Evolutionary conservation across 92 coral and sea anemone genomes (phyloP).

Genomic region (Hydrozoanthus gracilis): DNA sequence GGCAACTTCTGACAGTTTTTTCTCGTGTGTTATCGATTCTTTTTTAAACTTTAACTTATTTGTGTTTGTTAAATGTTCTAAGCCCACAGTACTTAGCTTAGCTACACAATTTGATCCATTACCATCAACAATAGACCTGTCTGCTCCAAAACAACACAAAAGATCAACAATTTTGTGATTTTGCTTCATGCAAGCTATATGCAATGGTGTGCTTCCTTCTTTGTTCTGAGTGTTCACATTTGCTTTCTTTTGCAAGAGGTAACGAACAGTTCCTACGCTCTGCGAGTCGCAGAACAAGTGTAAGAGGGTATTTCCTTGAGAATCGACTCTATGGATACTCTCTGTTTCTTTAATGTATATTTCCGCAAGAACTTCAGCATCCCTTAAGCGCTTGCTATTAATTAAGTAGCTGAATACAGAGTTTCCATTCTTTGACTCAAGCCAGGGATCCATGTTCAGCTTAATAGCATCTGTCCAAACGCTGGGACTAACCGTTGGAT

Average conservation of each 20-base stretch:
- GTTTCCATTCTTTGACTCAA: constrained; percentile 6
- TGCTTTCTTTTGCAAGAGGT: neutral
- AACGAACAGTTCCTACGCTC: neutral
- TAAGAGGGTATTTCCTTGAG: neutral
- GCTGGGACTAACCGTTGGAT: too few relatives aligned
- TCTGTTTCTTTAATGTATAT: neutral
- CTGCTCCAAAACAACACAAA: constrained; percentile 23
- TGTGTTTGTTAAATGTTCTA: neutral
- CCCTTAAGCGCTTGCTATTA: neutral
- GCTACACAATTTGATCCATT: constrained; percentile 19
- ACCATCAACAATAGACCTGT: neutral
- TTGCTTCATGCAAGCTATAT: neutral
- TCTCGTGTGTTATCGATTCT: constrained; percentile 35
- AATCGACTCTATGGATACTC: neutral
- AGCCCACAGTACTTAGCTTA: too few relatives aligned
- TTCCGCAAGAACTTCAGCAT: neutral
- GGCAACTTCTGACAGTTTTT: constrained; percentile 43
- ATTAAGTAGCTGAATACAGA: constrained; percentile 2
- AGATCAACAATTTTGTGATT: neutral
- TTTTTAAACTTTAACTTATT: constrained; percentile 48
- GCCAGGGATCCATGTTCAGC: constrained; percentile 13
- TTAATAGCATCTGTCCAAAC: constrained; percentile 6
- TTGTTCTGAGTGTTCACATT: neutral
- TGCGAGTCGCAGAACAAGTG: neutral
- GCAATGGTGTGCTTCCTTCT: neutral